Evolutionary conservation across 2,113 vertebrate genomes (phyloP).

Genomic region (Eudyptes chrysolophus): DNA sequence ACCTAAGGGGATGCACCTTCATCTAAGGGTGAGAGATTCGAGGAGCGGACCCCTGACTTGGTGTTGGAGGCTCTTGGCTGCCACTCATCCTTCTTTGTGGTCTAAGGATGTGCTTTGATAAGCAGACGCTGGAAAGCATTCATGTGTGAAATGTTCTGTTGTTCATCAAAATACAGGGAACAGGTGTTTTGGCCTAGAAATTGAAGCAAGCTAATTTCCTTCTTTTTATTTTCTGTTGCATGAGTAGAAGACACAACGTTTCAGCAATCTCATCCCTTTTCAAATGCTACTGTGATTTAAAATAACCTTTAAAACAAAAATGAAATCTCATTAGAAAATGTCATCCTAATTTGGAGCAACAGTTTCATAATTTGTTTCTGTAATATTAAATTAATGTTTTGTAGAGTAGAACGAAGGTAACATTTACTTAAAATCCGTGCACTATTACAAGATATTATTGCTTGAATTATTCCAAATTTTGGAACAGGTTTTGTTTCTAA

Average conservation of each 20-base stretch:
- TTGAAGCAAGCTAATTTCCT: not conserved
- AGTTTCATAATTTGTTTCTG: slow-evolving; percentile 16
- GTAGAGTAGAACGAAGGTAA: not conserved
- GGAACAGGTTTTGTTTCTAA: not conserved
- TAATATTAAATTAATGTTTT: not conserved
- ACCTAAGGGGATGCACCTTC: not conserved
- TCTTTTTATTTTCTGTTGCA: not conserved
- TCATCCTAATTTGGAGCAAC: slow-evolving; percentile 41
- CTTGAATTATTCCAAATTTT: not conserved
- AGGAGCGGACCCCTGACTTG: accelerated
- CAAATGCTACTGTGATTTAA: not conserved
- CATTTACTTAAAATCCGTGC: not conserved
- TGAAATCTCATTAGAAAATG: slow-evolving; percentile 47
- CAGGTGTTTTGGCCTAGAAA: not conserved
- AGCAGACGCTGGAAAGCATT: not conserved
- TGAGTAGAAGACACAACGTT: not conserved
- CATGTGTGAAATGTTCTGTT: not conserved
- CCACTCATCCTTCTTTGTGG: not conserved
- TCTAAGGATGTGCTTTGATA: not conserved
- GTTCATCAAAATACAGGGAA: not conserved
- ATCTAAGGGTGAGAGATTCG: accelerated
- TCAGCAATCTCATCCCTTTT: not conserved
- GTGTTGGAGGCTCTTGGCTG: not conserved
- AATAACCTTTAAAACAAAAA: slow-evolving; percentile 44
- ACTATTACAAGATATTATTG: not conserved